phyloP scores from a whole-genome alignment of 2,888 invertebrate species.

The Polydrusus cervinus region DNA sequence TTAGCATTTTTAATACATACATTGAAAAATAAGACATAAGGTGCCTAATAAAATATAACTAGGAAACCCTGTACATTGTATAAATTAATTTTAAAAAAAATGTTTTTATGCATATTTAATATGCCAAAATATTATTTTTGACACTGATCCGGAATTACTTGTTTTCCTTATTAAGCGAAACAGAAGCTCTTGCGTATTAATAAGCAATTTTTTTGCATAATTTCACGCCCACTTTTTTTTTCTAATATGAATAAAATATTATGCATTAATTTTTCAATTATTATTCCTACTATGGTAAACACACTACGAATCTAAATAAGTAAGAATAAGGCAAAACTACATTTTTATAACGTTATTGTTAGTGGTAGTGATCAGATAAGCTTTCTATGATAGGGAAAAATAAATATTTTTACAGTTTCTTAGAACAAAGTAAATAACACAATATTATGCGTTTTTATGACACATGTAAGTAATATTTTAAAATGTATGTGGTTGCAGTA shows the following conservation, averaged over 20 bases:
- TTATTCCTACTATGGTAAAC: conserved; percentile 11
- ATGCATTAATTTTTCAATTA: neutral
- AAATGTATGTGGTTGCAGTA: neutral
- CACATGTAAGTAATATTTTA: neutral
- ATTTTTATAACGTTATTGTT: neutral
- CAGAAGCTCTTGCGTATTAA: neutral
- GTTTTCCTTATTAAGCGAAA: neutral
- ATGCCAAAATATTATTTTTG: neutral
- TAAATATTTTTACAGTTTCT: neutral
- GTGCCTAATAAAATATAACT: too few relatives aligned
- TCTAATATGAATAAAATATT: neutral
- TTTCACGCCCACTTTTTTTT: neutral
- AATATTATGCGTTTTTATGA: neutral
- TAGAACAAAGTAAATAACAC: neutral
- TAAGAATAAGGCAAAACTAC: neutral
- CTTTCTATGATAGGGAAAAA: conserved; percentile 2
- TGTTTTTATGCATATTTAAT: neutral
- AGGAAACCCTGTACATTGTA: too few relatives aligned
- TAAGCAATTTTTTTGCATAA: conserved; percentile 1
- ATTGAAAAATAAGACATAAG: too few relatives aligned
- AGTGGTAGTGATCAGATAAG: neutral
- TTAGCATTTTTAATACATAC: too few relatives aligned
- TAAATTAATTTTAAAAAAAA: too few relatives aligned
- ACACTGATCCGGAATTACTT: neutral
- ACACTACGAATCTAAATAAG: conserved; percentile 3